Conservation (phyloP, 2,113 vertebrate species). For the Enhydra lutris region DNA sequence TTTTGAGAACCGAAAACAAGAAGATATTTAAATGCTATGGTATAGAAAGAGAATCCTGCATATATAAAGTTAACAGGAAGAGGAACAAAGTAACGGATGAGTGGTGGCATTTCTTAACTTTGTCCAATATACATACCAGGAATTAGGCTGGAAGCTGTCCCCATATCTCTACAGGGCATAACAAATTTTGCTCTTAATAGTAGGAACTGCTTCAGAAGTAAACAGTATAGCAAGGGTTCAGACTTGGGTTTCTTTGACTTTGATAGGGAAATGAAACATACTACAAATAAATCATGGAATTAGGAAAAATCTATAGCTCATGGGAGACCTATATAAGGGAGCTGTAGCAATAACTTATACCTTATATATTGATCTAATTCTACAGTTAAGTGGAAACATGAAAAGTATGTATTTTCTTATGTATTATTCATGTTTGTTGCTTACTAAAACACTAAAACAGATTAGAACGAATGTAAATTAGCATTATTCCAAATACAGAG, state of each 20-base stretch:
- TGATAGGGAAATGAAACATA: neutral
- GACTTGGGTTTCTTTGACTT: neutral
- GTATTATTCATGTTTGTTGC: neutral
- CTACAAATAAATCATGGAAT: neutral
- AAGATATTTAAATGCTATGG: neutral
- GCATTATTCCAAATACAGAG: neutral
- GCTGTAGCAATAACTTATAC: neutral
- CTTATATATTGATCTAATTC: neutral
- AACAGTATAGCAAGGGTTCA: neutral
- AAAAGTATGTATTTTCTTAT: neutral
- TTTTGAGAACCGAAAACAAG: neutral
- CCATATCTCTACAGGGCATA: neutral
- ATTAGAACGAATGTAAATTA: slow-evolving; percentile 5
- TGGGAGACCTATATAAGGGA: neutral
- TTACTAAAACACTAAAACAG: neutral
- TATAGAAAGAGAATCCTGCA: neutral
- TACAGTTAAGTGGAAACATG: neutral
- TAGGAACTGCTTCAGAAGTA: neutral
- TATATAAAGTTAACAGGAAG: neutral
- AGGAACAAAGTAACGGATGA: neutral
- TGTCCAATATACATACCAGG: neutral
- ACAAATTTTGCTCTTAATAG: neutral
- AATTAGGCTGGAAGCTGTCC: neutral
- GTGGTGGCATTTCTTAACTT: neutral
- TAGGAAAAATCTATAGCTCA: neutral